phyloP scores from a whole-genome alignment of 2,797 vertebrate species.

The Lepus oiostolus region DNA sequence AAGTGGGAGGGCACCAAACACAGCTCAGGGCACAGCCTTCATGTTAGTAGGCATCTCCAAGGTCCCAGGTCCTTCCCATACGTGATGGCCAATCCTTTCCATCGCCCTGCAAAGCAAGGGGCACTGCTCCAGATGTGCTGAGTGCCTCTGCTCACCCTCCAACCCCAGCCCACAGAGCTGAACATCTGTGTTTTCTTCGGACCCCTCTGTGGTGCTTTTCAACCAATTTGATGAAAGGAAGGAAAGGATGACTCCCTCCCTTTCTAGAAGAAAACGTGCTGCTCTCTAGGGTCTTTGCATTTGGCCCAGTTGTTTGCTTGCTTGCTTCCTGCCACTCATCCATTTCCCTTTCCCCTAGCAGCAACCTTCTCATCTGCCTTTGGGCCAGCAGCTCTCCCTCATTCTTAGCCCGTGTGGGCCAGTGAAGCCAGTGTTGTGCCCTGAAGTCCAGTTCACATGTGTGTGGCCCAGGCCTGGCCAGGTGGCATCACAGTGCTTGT shows the following conservation, averaged over 20 bases:
- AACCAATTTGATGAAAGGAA: not conserved
- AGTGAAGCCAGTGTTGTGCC: not conserved
- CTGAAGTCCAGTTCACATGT: not conserved
- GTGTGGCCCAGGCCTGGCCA: not conserved
- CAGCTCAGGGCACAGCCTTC: not conserved
- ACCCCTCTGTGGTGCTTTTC: not conserved
- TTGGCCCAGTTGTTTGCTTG: not conserved
- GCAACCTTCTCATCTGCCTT: not conserved
- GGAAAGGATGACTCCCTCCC: not conserved
- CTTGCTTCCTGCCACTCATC: not conserved
- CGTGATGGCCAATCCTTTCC: not conserved
- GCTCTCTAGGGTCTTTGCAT: not conserved
- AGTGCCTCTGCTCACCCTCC: not conserved
- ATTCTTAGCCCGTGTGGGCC: not conserved
- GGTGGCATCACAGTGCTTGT: not conserved
- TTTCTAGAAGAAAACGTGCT: not conserved
- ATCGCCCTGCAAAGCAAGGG: not conserved
- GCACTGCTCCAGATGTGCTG: not conserved
- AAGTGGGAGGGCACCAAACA: not conserved
- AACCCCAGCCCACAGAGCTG: not conserved
- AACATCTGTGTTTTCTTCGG: not conserved
- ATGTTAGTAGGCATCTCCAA: not conserved
- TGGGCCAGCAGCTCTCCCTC: not conserved
- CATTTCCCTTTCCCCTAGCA: not conserved
- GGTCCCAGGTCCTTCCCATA: not conserved